Percentiles rank a stretch among this genome's conserved stretches.
phyloP scores from a whole-genome alignment of 2,888 invertebrate genomes.

The Coenonympha arcania region DNA sequence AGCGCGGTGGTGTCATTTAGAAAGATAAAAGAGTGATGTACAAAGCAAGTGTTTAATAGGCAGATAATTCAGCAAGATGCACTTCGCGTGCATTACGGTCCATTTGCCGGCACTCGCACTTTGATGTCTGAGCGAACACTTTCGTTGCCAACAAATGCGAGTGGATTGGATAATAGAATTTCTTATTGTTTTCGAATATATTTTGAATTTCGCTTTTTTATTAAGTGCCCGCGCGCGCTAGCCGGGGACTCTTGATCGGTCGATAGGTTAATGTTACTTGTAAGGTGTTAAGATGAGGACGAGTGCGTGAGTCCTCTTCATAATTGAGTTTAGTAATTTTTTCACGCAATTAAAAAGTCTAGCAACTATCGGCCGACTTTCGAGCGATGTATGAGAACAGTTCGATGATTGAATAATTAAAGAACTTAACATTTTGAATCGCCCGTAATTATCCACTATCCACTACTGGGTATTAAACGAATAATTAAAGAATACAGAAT shows the following conservation, averaged over 20 bases:
- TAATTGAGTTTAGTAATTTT: not conserved
- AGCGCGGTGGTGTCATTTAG: constrained; percentile 40
- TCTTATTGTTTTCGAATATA: constrained; percentile 24
- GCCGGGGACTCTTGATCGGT: not conserved
- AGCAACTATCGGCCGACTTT: not conserved
- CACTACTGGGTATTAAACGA: too few species aligned
- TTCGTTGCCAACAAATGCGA: constrained; percentile 13
- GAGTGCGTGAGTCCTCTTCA: not conserved
- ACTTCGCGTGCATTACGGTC: constrained; percentile 55
- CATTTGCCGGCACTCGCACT: constrained; percentile 45
- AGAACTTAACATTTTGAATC: not conserved
- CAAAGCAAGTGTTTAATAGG: constrained; percentile 72
- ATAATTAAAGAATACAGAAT: too few species aligned
- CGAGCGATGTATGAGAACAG: too few species aligned
- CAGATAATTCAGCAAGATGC: constrained; percentile 61
- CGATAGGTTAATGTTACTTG: not conserved
- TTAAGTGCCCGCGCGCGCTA: constrained; percentile 3
- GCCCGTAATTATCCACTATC: too few species aligned
- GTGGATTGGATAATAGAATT: constrained; percentile 26
- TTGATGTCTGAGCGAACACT: constrained; percentile 30
- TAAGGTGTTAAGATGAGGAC: not conserved
- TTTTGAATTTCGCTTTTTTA: constrained; percentile 13
- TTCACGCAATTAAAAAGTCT: not conserved
- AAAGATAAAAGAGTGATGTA: constrained; percentile 52
- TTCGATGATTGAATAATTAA: not conserved